Conservation (phyloP, 2,113 vertebrate species). For the Gavialis gangeticus region DNA sequence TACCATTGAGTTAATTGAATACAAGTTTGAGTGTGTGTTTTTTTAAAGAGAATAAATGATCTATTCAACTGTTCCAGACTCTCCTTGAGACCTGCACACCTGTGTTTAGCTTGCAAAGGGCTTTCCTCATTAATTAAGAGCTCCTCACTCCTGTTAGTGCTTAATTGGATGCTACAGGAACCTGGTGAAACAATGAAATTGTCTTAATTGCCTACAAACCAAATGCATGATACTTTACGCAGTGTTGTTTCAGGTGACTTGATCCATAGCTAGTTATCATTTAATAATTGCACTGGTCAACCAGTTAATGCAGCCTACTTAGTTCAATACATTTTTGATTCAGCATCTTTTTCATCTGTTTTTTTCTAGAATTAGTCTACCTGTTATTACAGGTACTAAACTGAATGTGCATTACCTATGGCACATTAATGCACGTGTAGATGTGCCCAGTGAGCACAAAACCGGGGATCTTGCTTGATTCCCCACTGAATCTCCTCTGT, state of each 20-base stretch:
- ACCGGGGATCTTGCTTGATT: too few relatives aligned
- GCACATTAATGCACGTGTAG: too few relatives aligned
- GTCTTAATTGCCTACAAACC: conserved; percentile 73
- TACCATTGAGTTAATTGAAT: conserved; percentile 70
- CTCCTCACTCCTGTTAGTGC: conserved; percentile 69
- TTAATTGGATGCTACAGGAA: conserved; percentile 74
- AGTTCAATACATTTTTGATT: background rate
- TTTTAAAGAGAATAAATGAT: conserved; percentile 59
- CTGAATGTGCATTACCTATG: too few relatives aligned
- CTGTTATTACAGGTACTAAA: too few relatives aligned
- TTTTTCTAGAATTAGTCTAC: background rate
- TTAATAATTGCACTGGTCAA: background rate
- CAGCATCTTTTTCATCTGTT: background rate
- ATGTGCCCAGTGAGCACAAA: too few relatives aligned
- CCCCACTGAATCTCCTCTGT: too few relatives aligned
- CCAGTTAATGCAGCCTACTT: background rate
- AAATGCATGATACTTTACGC: conserved; percentile 20
- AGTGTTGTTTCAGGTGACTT: conserved; percentile 8
- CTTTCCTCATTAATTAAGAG: conserved; percentile 79
- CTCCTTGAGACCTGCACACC: conserved; percentile 72
- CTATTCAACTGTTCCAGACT: conserved; percentile 68
- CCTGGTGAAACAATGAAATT: conserved; percentile 73
- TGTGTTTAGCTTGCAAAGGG: conserved; percentile 69
- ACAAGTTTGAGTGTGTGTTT: conserved; percentile 64
- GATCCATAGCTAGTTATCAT: background rate